phyloP scores from a whole-genome alignment of 2,797 vertebrate genomes.

The Melanotaenia parkinsoni region DNA sequence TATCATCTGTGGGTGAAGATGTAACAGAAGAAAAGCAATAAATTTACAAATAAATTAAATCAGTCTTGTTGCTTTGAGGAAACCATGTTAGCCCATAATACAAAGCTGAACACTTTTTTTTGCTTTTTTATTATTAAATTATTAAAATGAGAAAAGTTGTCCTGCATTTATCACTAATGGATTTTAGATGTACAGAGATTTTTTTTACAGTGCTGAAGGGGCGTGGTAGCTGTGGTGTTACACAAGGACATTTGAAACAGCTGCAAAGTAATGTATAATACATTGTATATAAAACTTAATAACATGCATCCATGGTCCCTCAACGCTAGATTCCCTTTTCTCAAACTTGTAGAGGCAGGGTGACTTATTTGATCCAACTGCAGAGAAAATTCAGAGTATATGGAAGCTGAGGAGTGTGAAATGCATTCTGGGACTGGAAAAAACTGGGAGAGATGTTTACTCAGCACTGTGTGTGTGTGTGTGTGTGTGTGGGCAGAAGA shows the following conservation, averaged over 20 bases:
- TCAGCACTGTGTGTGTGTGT: slow-evolving; percentile 22
- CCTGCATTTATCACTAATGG: neutral
- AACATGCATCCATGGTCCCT: slow-evolving; percentile 8
- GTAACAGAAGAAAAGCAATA: slow-evolving; percentile 6
- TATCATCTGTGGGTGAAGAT: too few species aligned
- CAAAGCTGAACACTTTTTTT: neutral
- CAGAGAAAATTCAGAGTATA: slow-evolving; percentile 49
- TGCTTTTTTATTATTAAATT: neutral
- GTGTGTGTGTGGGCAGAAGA: neutral
- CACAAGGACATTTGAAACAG: neutral
- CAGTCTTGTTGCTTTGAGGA: neutral
- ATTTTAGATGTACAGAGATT: neutral
- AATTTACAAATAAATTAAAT: slow-evolving; percentile 2
- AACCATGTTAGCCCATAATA: neutral
- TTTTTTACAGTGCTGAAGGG: neutral
- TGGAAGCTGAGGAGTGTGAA: slow-evolving; percentile 60
- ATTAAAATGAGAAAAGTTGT: neutral
- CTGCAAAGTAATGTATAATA: slow-evolving; percentile 13
- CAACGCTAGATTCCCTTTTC: neutral
- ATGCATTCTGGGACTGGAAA: slow-evolving; percentile 59
- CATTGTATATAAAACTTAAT: slow-evolving; percentile 14
- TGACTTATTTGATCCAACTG: slow-evolving; percentile 34
- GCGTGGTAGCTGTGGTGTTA: neutral
- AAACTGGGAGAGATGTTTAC: slow-evolving; percentile 44
- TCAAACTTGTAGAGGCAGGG: slow-evolving; percentile 4